phyloP scores from a whole-genome alignment of 2,888 invertebrate genomes.

The Folsomia manolachei region DNA sequence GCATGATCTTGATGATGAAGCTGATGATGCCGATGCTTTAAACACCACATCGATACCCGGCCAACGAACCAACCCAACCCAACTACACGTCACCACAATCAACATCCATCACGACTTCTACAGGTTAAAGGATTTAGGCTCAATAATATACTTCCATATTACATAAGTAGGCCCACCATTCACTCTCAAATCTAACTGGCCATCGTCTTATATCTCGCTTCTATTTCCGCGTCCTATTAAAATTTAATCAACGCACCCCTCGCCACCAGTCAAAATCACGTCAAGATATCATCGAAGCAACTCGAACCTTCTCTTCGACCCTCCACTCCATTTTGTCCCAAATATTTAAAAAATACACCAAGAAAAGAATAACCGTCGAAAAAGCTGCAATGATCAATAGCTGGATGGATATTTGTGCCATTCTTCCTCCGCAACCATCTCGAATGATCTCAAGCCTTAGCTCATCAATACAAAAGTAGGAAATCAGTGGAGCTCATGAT shows the following conservation, averaged over 20 bases:
- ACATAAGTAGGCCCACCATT: background rate
- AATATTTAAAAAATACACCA: background rate
- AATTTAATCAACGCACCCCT: background rate
- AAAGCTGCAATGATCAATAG: too few relatives aligned
- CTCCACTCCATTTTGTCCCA: too few relatives aligned
- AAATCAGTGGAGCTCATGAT: conserved; percentile 15
- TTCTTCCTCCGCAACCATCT: background rate
- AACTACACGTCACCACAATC: conserved; percentile 5
- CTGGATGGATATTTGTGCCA: too few relatives aligned
- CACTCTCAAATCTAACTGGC: background rate
- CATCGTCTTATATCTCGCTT: too few relatives aligned
- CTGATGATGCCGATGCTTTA: conserved; percentile 20
- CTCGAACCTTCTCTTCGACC: too few relatives aligned
- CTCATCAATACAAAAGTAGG: conserved; percentile 16
- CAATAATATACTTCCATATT: too few relatives aligned
- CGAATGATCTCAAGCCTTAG: background rate
- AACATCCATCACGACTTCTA: conserved; percentile 14
- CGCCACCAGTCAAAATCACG: background rate
- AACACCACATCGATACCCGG: conserved; percentile 14
- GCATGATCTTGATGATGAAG: conserved; percentile 21
- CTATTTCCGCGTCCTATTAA: too few relatives aligned
- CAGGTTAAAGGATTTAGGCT: conserved; percentile 26
- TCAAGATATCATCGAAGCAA: too few relatives aligned
- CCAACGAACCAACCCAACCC: background rate
- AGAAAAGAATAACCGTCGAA: too few relatives aligned